phyloP scores from a whole-genome alignment of 2,113 vertebrate species.

The Cervus canadensis region DNA sequence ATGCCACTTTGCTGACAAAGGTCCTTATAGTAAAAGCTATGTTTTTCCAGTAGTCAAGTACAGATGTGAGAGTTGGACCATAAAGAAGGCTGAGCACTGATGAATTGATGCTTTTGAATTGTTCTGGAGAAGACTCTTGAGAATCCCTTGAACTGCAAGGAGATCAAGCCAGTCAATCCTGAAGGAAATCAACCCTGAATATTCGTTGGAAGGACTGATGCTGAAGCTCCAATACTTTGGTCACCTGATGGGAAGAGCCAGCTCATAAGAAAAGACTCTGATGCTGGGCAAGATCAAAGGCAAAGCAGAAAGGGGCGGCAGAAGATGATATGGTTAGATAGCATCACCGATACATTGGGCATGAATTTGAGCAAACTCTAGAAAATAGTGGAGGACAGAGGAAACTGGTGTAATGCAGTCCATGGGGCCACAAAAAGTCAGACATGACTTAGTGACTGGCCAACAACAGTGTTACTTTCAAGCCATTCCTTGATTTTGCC shows the following conservation, averaged over 20 bases:
- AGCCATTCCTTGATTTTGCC: background rate
- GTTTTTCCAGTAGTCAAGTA: background rate
- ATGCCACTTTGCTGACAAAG: background rate
- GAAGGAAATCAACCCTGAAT: background rate
- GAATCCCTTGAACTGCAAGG: background rate
- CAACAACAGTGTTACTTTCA: background rate
- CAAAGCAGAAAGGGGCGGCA: background rate
- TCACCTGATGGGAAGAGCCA: background rate
- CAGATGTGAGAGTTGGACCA: background rate
- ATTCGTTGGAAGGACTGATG: background rate
- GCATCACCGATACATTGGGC: background rate
- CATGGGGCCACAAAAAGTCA: background rate
- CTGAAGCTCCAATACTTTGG: background rate
- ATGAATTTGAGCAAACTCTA: background rate
- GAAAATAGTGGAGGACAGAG: background rate
- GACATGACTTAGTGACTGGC: background rate
- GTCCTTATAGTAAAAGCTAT: background rate
- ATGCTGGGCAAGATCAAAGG: background rate
- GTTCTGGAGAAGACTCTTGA: background rate
- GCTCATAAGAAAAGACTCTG: background rate
- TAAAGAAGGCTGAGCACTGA: background rate
- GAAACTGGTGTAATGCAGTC: background rate
- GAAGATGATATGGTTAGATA: background rate
- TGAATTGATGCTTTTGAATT: background rate
- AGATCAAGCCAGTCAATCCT: background rate